phyloP scores from a whole-genome alignment of 2,113 vertebrate genomes.

The Apus apus region DNA sequence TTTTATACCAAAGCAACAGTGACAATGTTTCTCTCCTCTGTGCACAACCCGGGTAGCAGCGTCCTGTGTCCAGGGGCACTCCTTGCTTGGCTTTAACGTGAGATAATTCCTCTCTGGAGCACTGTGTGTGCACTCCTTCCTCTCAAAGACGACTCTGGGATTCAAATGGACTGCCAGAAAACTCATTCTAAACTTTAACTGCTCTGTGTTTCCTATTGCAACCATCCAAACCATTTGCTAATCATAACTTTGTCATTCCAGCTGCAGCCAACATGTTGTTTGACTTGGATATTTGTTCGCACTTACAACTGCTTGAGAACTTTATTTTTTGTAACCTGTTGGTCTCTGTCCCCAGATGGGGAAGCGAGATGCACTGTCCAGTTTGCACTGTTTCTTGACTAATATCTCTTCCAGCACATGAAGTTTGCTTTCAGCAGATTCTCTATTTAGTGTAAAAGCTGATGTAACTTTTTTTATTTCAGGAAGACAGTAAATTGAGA shows the following conservation, averaged over 20 bases:
- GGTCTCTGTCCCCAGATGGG: constrained; percentile 71
- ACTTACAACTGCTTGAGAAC: constrained; percentile 73
- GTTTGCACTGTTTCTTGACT: constrained; percentile 41
- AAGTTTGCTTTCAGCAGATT: constrained; percentile 50
- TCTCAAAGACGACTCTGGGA: not conserved
- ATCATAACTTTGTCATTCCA: constrained; percentile 69
- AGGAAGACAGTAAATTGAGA: constrained; percentile 70
- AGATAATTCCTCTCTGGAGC: not conserved
- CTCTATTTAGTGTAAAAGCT: constrained; percentile 47
- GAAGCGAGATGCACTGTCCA: constrained; percentile 73
- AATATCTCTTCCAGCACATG: constrained; percentile 56
- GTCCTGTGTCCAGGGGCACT: accelerated
- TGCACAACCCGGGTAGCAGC: accelerated
- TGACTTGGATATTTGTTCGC: constrained; percentile 70
- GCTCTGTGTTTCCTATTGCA: constrained; percentile 37
- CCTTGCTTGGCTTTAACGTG: accelerated
- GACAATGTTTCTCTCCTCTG: not conserved
- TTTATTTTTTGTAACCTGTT: constrained; percentile 66
- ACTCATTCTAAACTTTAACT: not conserved
- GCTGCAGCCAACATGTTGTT: constrained; percentile 69
- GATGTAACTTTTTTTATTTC: constrained; percentile 22
- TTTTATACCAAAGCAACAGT: not conserved
- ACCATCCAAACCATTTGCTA: constrained; percentile 54
- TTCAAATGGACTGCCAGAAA: not conserved
- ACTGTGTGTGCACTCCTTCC: accelerated